Evolutionary conservation across 1,140 invertebrate genomes (phyloP).

Genomic region (Drusus annulatus): DNA sequence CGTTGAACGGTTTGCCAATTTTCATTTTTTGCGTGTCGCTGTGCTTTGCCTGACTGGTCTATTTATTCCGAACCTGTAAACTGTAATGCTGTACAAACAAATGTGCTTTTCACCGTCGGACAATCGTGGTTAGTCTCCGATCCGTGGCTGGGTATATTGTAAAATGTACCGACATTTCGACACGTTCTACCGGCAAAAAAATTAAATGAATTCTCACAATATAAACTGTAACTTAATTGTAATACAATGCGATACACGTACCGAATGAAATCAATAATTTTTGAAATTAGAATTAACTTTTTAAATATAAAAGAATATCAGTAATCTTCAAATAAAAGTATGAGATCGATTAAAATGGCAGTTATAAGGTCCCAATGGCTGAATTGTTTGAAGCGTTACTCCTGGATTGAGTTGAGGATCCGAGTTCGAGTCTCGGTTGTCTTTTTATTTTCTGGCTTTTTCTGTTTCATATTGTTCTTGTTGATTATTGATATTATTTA

Average conservation of each 20-base stretch:
- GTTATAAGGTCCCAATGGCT: too few relatives aligned
- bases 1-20: conserved; percentile 17
- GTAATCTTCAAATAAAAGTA: too few relatives aligned
- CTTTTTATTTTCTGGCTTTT: too few relatives aligned
- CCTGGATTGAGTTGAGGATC: too few relatives aligned
- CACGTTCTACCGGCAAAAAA: conserved; percentile 21
- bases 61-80: conserved; percentile 39
- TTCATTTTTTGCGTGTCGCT: conserved; percentile 22
- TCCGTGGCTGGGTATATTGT: neutral
- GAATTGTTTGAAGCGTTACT: too few relatives aligned
- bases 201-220: conserved; percentile 7
- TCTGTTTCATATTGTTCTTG: too few relatives aligned
- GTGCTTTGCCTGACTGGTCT: conserved; percentile 20
- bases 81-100: conserved; percentile 21
- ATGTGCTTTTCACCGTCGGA: conserved; percentile 29
- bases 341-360: too few relatives aligned
- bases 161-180: neutral
- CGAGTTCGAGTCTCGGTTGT: too few relatives aligned
- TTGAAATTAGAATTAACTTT: too few relatives aligned
- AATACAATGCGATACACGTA: neutral
- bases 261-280: too few relatives aligned
- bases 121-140: conserved; percentile 15
- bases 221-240: conserved; percentile 17
- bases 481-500: too few relatives aligned
- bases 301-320: too few relatives aligned